Evolutionary conservation across 2,888 invertebrate genomes (phyloP).

Genomic region (Lordiphosa andalusiaca): DNA sequence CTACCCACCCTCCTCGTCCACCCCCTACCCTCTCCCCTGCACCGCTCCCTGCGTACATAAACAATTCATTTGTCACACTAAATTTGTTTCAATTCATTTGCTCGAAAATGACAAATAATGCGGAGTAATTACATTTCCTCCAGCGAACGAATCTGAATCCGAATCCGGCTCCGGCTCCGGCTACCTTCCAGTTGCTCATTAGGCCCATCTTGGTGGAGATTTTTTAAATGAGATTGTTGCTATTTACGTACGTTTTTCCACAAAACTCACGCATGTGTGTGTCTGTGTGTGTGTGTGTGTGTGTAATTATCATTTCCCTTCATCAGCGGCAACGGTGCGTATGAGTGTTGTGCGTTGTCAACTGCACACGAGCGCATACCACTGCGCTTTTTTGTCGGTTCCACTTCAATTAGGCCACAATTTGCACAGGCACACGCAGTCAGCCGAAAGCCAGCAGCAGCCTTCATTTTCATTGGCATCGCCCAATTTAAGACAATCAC

Average conservation of each 20-base stretch:
- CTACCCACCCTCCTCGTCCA: too few species aligned
- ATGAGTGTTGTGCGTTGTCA: conserved; percentile 48
- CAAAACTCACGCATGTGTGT: conserved; percentile 47
- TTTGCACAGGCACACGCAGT: conserved; percentile 18
- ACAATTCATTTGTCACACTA: conserved; percentile 78
- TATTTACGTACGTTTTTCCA: conserved; percentile 77
- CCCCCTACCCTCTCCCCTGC: not conserved
- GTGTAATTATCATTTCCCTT: conserved; percentile 75
- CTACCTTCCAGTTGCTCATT: conserved; percentile 44
- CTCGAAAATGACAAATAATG: conserved; percentile 73
- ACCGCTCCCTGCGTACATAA: conserved; percentile 24
- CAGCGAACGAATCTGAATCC: not conserved
- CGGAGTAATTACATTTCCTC: conserved; percentile 66
- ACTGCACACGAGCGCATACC: conserved; percentile 17
- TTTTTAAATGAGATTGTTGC: conserved; percentile 76
- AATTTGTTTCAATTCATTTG: conserved; percentile 79
- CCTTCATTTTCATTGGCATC: conserved; percentile 39
- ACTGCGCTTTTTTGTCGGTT: conserved; percentile 39
- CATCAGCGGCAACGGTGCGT: conserved; percentile 58
- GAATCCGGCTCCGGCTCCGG: conserved; percentile 11
- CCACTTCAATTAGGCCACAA: conserved; percentile 53
- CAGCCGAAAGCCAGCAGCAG: not conserved
- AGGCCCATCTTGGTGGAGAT: conserved; percentile 42
- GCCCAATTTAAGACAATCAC: conserved; percentile 64
- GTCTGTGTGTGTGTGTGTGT: conserved; percentile 15